These are phyloP conservation scores for Pollenia amentaria DNA, from an alignment of 2,888 invertebrate genomes.

Conservation along the genomic window DNA sequence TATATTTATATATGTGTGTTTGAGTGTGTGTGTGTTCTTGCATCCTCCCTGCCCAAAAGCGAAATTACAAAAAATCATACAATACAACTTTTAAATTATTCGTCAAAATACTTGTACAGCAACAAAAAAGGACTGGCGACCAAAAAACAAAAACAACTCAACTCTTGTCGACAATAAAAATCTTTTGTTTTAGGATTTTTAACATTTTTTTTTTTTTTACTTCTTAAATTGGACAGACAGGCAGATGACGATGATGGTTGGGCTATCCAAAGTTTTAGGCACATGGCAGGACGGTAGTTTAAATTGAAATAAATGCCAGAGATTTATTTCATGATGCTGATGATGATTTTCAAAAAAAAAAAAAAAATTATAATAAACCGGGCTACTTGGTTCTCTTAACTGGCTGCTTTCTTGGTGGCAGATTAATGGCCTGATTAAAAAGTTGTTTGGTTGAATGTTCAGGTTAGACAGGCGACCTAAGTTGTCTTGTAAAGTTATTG, in stretches of 20 bases:
- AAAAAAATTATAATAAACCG: background rate
- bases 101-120: conserved; percentile 10
- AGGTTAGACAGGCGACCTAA: background rate
- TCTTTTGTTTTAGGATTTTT: conserved; percentile 62
- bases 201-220: conserved; percentile 57
- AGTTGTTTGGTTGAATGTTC: conserved; percentile 34
- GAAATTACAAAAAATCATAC: conserved; percentile 24
- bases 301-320: conserved; percentile 53
- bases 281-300: conserved; percentile 32
- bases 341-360: conserved; percentile 33
- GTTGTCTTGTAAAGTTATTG: too few species aligned
- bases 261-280: conserved; percentile 42
- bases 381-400: background rate
- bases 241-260: conserved; percentile 12
- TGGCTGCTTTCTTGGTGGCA: conserved; percentile 48
- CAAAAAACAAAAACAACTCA: conserved; percentile 15
- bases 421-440: conserved; percentile 62
- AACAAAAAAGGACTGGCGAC: background rate
- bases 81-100: conserved; percentile 55
- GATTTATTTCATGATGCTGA: conserved; percentile 46
- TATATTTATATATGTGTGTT: background rate
- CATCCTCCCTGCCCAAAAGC: conserved; percentile 58
- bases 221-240: conserved; percentile 47
- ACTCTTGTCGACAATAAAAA: conserved; percentile 63
- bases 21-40: background rate